phyloP scores from a whole-genome alignment of 2,113 vertebrate species.

The Oncorhynchus keta region DNA sequence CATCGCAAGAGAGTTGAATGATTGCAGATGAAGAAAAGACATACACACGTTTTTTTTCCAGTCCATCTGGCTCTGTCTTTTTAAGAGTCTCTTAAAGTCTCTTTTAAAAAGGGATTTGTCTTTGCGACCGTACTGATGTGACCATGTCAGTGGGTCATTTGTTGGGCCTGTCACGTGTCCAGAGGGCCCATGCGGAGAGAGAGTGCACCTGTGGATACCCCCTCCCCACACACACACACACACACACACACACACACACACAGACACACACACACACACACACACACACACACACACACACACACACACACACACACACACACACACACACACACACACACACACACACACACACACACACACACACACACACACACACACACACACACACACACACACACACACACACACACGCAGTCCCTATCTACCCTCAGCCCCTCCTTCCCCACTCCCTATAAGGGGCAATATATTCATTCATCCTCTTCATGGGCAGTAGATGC shows the following conservation, averaged over 20 bases:
- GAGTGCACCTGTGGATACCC: conserved; percentile 50
- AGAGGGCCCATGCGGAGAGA: conserved; percentile 31
- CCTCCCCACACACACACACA: conserved; percentile 5
- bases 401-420: neutral
- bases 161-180: conserved; percentile 39
- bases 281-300: neutral
- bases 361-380: no score
- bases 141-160: conserved; percentile 55
- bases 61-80: conserved; percentile 68
- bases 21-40: conserved; percentile 66
- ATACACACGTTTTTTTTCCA: conserved; percentile 55
- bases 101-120: conserved; percentile 74
- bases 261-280: neutral
- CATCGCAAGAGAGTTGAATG: conserved; percentile 62
- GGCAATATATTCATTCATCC: neutral
- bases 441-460: neutral
- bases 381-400: no score
- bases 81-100: conserved; percentile 66
- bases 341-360: neutral
- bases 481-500: no score
- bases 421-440: neutral
- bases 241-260: neutral
- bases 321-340: conserved; percentile 21
- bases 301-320: neutral
- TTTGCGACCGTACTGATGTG: conserved; percentile 39